These are phyloP conservation scores for Koerneria pararmatus DNA, from an alignment of 2,888 invertebrate species.

Conservation along the genomic window DNA sequence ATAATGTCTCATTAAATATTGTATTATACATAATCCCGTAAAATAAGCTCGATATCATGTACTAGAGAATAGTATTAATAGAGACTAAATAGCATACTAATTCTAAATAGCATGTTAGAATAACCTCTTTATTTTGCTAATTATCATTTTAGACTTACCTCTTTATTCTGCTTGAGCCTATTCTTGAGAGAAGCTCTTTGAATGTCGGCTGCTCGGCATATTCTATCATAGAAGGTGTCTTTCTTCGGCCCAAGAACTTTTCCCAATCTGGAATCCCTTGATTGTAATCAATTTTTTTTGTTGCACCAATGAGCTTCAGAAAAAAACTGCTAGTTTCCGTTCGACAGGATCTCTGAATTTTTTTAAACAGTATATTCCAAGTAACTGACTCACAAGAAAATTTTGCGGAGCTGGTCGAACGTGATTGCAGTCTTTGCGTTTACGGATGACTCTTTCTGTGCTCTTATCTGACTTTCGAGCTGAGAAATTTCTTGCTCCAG, in stretches of 20 bases:
- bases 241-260: conserved; percentile 37
- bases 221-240: conserved; percentile 37
- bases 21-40: no score
- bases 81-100: no score
- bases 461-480: conserved; percentile 34
- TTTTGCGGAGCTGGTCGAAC: conserved; percentile 37
- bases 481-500: neutral
- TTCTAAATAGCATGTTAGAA: no score
- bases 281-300: neutral
- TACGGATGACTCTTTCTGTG: conserved; percentile 37
- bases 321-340: neutral
- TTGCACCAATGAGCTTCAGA: neutral
- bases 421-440: conserved; percentile 45
- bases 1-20: no score
- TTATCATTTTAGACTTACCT: conserved; percentile 26
- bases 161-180: conserved; percentile 41
- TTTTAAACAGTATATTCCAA: no score
- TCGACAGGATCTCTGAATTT: no score
- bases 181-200: conserved; percentile 43
- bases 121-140: no score
- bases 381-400: conserved; percentile 33
- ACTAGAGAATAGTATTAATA: no score
- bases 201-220: conserved; percentile 43
- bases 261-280: conserved; percentile 31
- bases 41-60: no score